phyloP scores from a whole-genome alignment of 2,113 vertebrate genomes.

The Myotis lucifugus region DNA sequence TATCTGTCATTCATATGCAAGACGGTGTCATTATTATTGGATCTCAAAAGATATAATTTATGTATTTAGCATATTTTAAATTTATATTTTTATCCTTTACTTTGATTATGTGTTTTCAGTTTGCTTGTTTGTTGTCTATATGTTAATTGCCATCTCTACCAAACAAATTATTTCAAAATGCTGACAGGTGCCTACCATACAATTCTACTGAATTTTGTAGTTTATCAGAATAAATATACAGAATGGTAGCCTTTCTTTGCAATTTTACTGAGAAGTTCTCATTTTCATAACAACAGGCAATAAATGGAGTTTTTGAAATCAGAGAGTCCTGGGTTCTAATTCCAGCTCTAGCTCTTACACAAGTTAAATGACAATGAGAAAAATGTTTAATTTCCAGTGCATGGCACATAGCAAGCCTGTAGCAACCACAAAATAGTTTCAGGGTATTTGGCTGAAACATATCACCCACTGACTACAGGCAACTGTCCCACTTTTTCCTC shows the following conservation, averaged over 20 bases:
- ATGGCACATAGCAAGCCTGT: neutral
- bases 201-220: neutral
- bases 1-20: slow-evolving; percentile 9
- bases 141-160: neutral
- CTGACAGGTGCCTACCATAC: neutral
- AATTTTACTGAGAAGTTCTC: neutral
- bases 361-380: slow-evolving; percentile 24
- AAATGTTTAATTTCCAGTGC: neutral
- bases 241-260: neutral
- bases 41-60: slow-evolving; percentile 12
- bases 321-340: neutral
- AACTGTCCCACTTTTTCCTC: neutral
- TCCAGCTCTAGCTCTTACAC: neutral
- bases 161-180: slow-evolving; percentile 44
- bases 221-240: neutral
- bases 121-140: neutral
- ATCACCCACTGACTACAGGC: neutral
- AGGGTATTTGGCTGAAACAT: neutral
- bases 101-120: neutral
- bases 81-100: neutral
- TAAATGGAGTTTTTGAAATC: slow-evolving; percentile 37
- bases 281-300: neutral
- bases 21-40: neutral
- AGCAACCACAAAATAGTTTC: neutral
- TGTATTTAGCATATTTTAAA: slow-evolving; percentile 18